phyloP scores from a whole-genome alignment of 2,113 vertebrate species.

The Epinephelus lanceolatus region DNA sequence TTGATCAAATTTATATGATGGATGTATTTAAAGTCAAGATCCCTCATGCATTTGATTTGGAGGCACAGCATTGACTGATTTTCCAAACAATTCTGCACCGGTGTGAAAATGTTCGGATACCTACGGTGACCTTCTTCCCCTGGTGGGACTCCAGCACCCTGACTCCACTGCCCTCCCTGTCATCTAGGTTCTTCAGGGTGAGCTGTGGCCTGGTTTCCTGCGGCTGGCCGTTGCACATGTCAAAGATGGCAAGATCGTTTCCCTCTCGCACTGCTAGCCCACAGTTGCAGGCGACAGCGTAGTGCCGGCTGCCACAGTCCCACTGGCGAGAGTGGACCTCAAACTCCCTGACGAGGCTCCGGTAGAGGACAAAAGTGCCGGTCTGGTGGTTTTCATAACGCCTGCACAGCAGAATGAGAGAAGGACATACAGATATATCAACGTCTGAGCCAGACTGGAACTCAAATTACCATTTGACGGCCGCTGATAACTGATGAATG shows the following conservation, averaged over 20 bases:
- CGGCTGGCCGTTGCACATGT: constrained; percentile 85
- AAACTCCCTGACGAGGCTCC: constrained; percentile 71
- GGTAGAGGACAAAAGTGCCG: constrained; percentile 86
- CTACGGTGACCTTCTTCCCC: constrained; percentile 89
- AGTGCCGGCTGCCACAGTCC: constrained; percentile 83
- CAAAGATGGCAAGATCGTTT: constrained; percentile 79
- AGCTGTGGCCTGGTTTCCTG: constrained; percentile 80
- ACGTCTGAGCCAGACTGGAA: neutral
- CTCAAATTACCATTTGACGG: neutral
- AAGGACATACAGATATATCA: no score
- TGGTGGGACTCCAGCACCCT: constrained; percentile 85
- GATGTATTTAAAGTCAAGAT: neutral
- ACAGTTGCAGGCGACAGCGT: constrained; percentile 81
- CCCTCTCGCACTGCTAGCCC: constrained; percentile 80
- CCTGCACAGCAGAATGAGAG: constrained; percentile 55
- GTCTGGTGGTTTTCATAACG: constrained; percentile 84
- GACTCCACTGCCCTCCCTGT: constrained; percentile 46
- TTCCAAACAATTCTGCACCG: neutral
- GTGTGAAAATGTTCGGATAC: constrained; percentile 69
- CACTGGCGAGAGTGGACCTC: constrained; percentile 87
- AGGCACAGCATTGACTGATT: neutral
- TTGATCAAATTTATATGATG: neutral
- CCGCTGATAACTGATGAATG: neutral
- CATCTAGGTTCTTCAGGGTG: constrained; percentile 65
- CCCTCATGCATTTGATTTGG: neutral